A percentile compares a stretch with the other conserved stretches of the same genome.
phyloP scores from a whole-genome alignment of 2,888 invertebrate genomes.

The Cepaea hortensis region DNA sequence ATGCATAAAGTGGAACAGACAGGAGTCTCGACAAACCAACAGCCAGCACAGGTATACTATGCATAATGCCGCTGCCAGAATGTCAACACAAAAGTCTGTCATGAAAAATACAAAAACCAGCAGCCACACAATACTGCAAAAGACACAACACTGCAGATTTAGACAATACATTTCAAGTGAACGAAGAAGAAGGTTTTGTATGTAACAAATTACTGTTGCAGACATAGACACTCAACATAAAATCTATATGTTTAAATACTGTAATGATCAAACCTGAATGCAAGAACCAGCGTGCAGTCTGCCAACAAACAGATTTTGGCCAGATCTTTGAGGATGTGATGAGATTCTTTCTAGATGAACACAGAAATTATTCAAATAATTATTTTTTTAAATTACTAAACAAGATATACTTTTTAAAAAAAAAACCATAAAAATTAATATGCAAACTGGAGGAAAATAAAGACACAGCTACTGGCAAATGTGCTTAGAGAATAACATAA shows the following conservation, averaged over 20 bases:
- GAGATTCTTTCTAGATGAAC: slow-evolving; percentile 84
- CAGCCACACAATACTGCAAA: too few relatives aligned
- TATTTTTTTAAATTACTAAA: background rate
- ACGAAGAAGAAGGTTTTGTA: background rate
- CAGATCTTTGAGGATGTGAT: slow-evolving; percentile 89
- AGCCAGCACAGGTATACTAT: too few relatives aligned
- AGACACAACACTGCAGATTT: too few relatives aligned
- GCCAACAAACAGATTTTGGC: slow-evolving; percentile 93
- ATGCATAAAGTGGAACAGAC: too few relatives aligned
- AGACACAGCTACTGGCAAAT: too few relatives aligned
- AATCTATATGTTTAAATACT: background rate
- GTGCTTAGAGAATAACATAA: too few relatives aligned
- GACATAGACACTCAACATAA: background rate
- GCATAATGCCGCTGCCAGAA: too few relatives aligned
- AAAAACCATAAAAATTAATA: background rate
- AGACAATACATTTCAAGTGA: too few relatives aligned
- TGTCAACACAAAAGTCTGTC: too few relatives aligned
- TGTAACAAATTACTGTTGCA: background rate
- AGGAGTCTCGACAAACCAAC: too few relatives aligned
- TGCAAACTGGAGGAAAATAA: background rate
- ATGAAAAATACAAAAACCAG: too few relatives aligned
- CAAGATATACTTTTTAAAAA: background rate
- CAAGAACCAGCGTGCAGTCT: slow-evolving; percentile 92
- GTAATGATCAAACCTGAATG: slow-evolving; percentile 83
- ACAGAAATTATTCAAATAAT: background rate